Evolutionary conservation across 2,888 invertebrate genomes (phyloP), one percentile per base, ranked within the genome.

Genomic region (Eupithecia tripunctaria): DNA sequence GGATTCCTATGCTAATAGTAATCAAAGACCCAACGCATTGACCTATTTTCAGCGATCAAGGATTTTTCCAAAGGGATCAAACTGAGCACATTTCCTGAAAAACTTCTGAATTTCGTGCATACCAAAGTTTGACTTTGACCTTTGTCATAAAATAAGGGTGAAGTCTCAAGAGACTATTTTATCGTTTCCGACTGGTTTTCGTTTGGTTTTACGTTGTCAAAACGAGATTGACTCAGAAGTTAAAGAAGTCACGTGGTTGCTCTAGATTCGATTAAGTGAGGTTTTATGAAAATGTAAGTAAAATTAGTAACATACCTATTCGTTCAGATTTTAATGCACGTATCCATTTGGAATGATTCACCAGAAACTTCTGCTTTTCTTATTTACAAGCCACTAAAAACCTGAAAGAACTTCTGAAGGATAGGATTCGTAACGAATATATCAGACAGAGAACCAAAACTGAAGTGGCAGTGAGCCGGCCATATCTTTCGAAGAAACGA

Each of bases 71-170:
- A 62, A 62, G 62, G 32, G 32, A 62, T 62, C 32, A n/a, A 62
- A 62, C 29, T 62, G 32, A 62, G 27, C 32, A 62, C n/a, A 32
- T 29, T 62, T 32, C 62, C 62, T 62, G 14, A 27, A 32, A 62
- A 62, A 29, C 32, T 62, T 29, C 29, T 15, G 27, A 62, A 62
- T 29, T 62, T 51, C 51, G 32, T 62, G 62, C 29, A 62, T 62
- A 62, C 32, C 62, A 32, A 62, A 62, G 29, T 62, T 32, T n/a
- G 32, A 32, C 67, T 32, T 41, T 51, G 67, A 51, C 32, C 51
- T 67, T n/a, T 15, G 67, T 29, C 15, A 56, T 56, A 32, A 67
- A 67, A 51, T 10, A 67, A 29, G 51, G 67, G 36, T 67, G n/a
- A 66, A 66, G 4, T 47, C 66, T 27, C 47, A 32, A 66, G 66